A percentile compares a stretch with the other conserved stretches of the same genome.
phyloP scores from a whole-genome alignment of 2,888 invertebrate genomes.

The Epsilonema sp. region DNA sequence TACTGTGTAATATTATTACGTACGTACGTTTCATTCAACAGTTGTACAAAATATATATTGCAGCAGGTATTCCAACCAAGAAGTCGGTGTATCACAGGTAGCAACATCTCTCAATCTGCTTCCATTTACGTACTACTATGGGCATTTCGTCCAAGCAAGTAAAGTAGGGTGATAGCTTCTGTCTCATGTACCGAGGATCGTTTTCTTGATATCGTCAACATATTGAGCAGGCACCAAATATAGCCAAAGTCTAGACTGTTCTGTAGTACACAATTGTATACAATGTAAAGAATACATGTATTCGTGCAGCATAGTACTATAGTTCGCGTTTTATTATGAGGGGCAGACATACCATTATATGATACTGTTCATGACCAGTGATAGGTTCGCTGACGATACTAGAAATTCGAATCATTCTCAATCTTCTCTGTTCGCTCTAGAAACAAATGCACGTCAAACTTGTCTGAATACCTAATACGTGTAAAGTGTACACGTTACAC shows the following conservation, averaged over 20 bases:
- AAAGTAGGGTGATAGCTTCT: too few relatives aligned
- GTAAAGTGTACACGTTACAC: neutral
- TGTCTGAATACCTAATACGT: neutral
- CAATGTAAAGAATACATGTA: too few relatives aligned
- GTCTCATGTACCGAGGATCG: constrained; percentile 45
- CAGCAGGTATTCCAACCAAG: too few relatives aligned
- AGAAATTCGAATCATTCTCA: constrained; percentile 68
- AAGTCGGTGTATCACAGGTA: too few relatives aligned
- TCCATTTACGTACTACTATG: too few relatives aligned
- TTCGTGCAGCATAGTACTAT: too few relatives aligned
- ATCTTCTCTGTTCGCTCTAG: constrained; percentile 68
- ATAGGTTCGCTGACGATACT: constrained; percentile 58
- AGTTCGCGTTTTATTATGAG: too few relatives aligned
- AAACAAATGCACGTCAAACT: neutral
- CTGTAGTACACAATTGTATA: constrained; percentile 68
- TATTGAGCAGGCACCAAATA: constrained; percentile 78
- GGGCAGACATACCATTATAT: constrained; percentile 67
- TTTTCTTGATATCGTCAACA: constrained; percentile 69
- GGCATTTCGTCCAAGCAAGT: too few relatives aligned
- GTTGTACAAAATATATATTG: too few relatives aligned
- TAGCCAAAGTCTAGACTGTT: constrained; percentile 73
- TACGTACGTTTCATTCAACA: too few relatives aligned
- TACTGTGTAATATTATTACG: too few relatives aligned
- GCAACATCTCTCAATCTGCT: too few relatives aligned
- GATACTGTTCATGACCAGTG: constrained; percentile 69